A percentile compares a stretch with the other conserved stretches of the same genome.
Conservation (phyloP, 2,797 vertebrate genomes). For the Syngnathus rostellatus region DNA sequence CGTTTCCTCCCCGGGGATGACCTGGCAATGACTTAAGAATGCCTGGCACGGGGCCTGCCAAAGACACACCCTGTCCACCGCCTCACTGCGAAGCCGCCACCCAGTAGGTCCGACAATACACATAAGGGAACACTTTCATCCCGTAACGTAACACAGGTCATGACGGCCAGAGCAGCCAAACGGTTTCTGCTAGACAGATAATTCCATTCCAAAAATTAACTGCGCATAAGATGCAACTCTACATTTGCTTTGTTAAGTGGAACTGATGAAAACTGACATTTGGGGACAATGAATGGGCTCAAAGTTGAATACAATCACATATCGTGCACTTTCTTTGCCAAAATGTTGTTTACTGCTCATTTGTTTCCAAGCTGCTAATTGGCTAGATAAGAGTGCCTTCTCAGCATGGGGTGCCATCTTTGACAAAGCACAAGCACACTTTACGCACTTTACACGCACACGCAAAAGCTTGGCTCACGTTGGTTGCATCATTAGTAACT, state of each 20-base stretch:
- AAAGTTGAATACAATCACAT: constrained; percentile 22
- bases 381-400: constrained; percentile 40
- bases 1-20: constrained; percentile 83
- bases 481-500: constrained; percentile 42
- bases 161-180: constrained; percentile 27
- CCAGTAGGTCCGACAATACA: constrained; percentile 56
- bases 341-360: constrained; percentile 21
- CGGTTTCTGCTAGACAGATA: constrained; percentile 12
- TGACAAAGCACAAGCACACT: constrained; percentile 36
- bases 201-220: constrained; percentile 11
- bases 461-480: constrained; percentile 9
- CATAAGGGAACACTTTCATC: constrained; percentile 58
- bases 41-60: constrained; percentile 68
- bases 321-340: constrained; percentile 24
- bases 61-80: constrained; percentile 55
- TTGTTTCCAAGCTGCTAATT: constrained; percentile 28
- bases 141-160: constrained; percentile 51
- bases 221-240: constrained; percentile 4
- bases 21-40: constrained; percentile 76
- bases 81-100: constrained; percentile 52
- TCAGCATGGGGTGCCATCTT: constrained; percentile 33
- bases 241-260: constrained; percentile 14
- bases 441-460: neutral
- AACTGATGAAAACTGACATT: constrained; percentile 14
- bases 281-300: constrained; percentile 22